Evolutionary conservation across 2,888 invertebrate genomes (phyloP).

Genomic region (Polyploca ridens): DNA sequence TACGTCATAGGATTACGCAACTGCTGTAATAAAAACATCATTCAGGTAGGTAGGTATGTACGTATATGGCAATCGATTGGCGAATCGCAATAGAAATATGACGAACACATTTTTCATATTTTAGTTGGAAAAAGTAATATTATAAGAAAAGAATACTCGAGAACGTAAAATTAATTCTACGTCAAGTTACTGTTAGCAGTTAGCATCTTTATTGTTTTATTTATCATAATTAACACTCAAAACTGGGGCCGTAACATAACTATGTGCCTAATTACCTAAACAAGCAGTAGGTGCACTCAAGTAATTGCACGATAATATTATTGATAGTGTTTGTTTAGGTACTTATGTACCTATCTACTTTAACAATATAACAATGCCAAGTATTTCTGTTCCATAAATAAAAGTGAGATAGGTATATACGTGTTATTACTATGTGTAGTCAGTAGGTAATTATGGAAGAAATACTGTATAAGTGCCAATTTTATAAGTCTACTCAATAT

Average conservation of each 20-base stretch:
- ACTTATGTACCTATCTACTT: background rate
- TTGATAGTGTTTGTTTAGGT: background rate
- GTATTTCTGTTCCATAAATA: slow-evolving; percentile 1
- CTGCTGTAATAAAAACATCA: background rate
- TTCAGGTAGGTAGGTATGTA: background rate
- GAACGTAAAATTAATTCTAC: background rate
- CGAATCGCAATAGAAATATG: background rate
- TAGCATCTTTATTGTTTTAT: no score
- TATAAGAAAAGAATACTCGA: background rate
- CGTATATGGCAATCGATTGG: background rate
- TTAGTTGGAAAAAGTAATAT: background rate
- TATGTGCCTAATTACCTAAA: no score
- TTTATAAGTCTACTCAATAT: background rate
- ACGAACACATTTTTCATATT: background rate
- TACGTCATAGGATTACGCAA: slow-evolving; percentile 6
- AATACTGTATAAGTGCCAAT: background rate
- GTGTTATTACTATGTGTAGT: background rate
- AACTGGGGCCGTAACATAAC: no score
- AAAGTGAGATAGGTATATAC: background rate
- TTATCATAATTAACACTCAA: no score
- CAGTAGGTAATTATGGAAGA: background rate
- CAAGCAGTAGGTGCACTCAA: background rate
- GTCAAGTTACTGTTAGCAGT: no score
- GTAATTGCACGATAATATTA: background rate
- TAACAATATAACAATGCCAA: background rate